phyloP scores from a whole-genome alignment of 2,113 vertebrate species.

The Dissostichus mawsoni region DNA sequence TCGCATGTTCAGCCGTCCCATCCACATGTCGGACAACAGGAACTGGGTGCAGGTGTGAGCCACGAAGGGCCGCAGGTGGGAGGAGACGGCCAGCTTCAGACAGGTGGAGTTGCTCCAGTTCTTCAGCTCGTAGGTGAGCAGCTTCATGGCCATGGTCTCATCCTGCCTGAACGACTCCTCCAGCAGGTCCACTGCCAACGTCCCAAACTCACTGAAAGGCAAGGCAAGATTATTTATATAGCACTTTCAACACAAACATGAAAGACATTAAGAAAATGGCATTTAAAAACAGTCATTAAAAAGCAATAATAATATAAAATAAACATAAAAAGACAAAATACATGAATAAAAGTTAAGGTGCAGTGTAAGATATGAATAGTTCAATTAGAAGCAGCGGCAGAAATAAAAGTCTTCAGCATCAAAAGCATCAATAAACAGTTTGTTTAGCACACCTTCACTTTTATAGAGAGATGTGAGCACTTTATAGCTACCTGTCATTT shows the following conservation, averaged over 20 bases:
- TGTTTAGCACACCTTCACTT: background rate
- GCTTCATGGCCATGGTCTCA: constrained; percentile 99
- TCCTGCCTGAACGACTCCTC: constrained; percentile 98
- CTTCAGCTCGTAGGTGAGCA: constrained; percentile 97
- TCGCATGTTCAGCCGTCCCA: constrained; percentile 98
- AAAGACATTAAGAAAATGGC: too few relatives aligned
- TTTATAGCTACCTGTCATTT: background rate
- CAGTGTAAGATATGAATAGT: too few relatives aligned
- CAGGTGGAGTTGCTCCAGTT: constrained; percentile 99
- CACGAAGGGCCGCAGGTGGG: constrained; percentile 94
- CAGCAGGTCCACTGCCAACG: constrained; percentile 94
- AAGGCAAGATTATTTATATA: too few relatives aligned
- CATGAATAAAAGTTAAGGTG: too few relatives aligned
- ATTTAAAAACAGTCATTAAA: too few relatives aligned
- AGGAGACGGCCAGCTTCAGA: constrained; percentile 96
- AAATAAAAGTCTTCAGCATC: too few relatives aligned
- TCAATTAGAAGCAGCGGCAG: too few relatives aligned
- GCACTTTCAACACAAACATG: too few relatives aligned
- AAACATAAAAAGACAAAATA: too few relatives aligned
- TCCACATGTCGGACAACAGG: constrained; percentile 99
- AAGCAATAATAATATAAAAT: too few relatives aligned
- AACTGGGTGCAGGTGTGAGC: constrained; percentile 98
- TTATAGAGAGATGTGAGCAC: background rate
- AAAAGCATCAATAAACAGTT: background rate
- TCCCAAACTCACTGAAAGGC: constrained; percentile 92